Percentiles rank a stretch among this genome's conserved stretches.
Evolutionary conservation across 2,113 vertebrate species (phyloP).

Genomic region (Mellivora capensis): DNA sequence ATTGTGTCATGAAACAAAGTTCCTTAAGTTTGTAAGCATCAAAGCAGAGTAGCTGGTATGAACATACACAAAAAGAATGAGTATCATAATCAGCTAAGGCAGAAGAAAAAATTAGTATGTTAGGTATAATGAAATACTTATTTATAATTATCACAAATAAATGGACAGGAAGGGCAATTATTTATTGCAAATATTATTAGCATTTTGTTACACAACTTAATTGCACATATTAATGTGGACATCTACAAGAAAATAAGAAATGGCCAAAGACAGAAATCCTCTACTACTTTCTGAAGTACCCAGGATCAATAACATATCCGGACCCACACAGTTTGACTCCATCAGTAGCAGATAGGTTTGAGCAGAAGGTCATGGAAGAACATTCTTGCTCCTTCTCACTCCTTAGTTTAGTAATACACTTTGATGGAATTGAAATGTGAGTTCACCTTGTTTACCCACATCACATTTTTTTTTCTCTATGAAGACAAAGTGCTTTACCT

Average conservation of each 20-base stretch:
- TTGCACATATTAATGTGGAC: not conserved
- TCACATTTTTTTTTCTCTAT: not conserved
- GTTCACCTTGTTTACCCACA: not conserved
- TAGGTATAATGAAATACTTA: not conserved
- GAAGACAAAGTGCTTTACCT: not conserved
- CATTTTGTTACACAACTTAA: not conserved
- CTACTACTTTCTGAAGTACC: not conserved
- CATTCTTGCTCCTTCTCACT: not conserved
- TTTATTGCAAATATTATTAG: not conserved
- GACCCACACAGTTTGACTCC: not conserved
- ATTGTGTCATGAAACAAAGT: not conserved
- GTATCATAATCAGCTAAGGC: not conserved
- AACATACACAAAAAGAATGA: not conserved
- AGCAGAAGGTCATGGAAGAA: not conserved
- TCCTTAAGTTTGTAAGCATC: not conserved
- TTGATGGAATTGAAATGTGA: not conserved
- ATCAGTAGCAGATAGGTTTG: not conserved
- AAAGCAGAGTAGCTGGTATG: not conserved
- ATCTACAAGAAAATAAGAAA: not conserved
- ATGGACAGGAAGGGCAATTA: not conserved
- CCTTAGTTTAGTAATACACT: not conserved
- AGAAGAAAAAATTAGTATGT: not conserved
- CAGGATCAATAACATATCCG: not conserved
- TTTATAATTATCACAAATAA: not conserved
- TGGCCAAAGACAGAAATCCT: not conserved